phyloP scores from a whole-genome alignment of 2,888 invertebrate genomes.

The Digitonthophagus gazella region DNA sequence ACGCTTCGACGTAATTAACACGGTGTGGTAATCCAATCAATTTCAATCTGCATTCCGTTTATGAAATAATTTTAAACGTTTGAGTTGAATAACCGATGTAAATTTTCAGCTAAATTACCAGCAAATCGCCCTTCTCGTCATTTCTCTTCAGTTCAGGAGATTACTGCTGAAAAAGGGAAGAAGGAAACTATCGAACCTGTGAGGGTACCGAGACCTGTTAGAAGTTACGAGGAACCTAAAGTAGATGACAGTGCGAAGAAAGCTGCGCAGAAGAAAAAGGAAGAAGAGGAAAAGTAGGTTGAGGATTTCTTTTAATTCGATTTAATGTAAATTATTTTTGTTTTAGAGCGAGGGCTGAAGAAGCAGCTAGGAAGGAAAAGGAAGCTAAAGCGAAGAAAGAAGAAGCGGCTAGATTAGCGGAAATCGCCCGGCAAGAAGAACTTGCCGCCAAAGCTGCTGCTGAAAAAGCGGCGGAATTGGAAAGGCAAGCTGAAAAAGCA shows the following conservation, averaged over 20 bases:
- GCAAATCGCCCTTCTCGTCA: constrained; percentile 17
- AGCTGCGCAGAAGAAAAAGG: constrained; percentile 59
- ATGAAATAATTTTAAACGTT: too few species aligned
- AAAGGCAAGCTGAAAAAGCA: constrained; percentile 47
- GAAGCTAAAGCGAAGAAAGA: constrained; percentile 55
- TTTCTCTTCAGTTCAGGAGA: constrained; percentile 20
- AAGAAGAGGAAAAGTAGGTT: constrained; percentile 61
- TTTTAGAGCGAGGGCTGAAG: constrained; percentile 58
- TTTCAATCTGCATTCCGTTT: neutral
- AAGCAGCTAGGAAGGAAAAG: constrained; percentile 52
- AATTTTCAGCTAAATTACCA: constrained; percentile 3
- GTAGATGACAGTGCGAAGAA: constrained; percentile 52
- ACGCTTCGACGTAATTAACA: too few species aligned
- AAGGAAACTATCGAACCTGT: constrained; percentile 47
- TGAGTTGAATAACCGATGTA: too few species aligned
- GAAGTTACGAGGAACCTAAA: constrained; percentile 33
- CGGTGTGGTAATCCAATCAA: neutral
- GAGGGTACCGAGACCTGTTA: constrained; percentile 49
- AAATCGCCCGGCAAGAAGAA: constrained; percentile 53
- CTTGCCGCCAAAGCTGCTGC: constrained; percentile 53
- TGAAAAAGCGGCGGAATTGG: constrained; percentile 50
- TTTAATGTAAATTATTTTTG: neutral
- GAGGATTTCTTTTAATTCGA: neutral
- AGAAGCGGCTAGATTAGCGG: constrained; percentile 53
- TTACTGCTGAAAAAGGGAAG: constrained; percentile 32